phyloP scores from a whole-genome alignment of 1,140 invertebrate species.

The Elymnias hypermnestra region DNA sequence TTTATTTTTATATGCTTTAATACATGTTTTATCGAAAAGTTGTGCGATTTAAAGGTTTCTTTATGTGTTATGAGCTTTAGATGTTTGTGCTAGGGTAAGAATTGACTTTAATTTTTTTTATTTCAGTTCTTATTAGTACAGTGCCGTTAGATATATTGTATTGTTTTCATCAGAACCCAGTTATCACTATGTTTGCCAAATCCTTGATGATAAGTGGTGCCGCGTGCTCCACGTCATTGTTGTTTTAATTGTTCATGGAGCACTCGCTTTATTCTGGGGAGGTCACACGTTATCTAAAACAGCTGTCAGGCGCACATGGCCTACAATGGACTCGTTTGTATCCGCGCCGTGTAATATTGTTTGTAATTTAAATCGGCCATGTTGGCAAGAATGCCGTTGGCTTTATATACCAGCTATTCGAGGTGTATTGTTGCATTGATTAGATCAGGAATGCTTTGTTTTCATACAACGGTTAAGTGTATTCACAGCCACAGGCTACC shows the following conservation, averaged over 20 bases:
- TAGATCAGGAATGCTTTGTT: conserved; percentile 69
- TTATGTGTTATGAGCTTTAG: no score
- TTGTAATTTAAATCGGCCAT: conserved; percentile 68
- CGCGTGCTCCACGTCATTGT: conserved; percentile 26
- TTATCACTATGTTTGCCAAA: conserved; percentile 14
- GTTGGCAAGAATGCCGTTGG: conserved; percentile 40
- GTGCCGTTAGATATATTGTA: no score
- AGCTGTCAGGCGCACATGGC: conserved; percentile 64
- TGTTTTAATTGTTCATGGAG: conserved; percentile 50
- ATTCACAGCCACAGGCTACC: conserved; percentile 1
- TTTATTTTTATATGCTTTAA: no score
- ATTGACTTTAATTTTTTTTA: no score
- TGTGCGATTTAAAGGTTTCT: no score
- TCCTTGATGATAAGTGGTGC: conserved; percentile 15
- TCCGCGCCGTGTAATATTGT: conserved; percentile 66
- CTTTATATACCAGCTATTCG: conserved; percentile 63
- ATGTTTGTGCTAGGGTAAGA: no score
- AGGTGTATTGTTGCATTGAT: conserved; percentile 72
- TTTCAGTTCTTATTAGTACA: no score
- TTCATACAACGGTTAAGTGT: conserved; percentile 18
- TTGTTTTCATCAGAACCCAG: conserved; percentile 7
- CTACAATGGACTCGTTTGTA: conserved; percentile 69
- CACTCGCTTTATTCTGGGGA: conserved; percentile 59
- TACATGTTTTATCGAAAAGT: no score
- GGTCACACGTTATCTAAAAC: conserved; percentile 72